Evolutionary conservation across 1,140 invertebrate species (phyloP).

Genomic region (Atta colombica): DNA sequence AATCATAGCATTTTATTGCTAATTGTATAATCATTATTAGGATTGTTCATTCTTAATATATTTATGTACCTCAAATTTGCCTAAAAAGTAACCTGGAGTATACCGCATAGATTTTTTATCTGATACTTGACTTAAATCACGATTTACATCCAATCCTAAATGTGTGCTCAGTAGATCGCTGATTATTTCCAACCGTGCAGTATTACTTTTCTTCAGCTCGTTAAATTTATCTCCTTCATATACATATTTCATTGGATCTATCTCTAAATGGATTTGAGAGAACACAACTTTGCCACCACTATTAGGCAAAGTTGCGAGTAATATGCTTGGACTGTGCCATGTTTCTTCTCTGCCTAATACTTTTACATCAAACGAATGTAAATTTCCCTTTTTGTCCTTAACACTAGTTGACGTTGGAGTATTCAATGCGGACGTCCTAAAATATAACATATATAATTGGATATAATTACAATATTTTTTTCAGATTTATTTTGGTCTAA

Average conservation of each 20-base stretch:
- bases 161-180: slow-evolving; percentile 91
- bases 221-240: slow-evolving; percentile 89
- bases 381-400: slow-evolving; percentile 89
- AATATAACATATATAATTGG: not conserved
- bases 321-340: slow-evolving; percentile 93
- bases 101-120: slow-evolving; percentile 81
- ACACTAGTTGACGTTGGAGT: slow-evolving; percentile 87
- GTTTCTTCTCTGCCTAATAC: slow-evolving; percentile 94
- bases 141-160: slow-evolving; percentile 87
- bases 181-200: slow-evolving; percentile 92
- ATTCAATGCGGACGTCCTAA: slow-evolving; percentile 38
- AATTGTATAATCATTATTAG: not conserved
- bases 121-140: slow-evolving; percentile 52
- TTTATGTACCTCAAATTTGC: slow-evolving; percentile 90
- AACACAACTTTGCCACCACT: slow-evolving; percentile 92
- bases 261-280: slow-evolving; percentile 90
- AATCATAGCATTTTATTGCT: not conserved
- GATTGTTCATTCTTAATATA: slow-evolving; percentile 43
- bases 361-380: slow-evolving; percentile 91
- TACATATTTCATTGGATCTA: slow-evolving; percentile 87
- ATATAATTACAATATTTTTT: slow-evolving; percentile 14
- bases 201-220: slow-evolving; percentile 88
- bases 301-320: slow-evolving; percentile 89
- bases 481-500: not conserved
- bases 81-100: slow-evolving; percentile 91